phyloP scores from a whole-genome alignment of 2,797 vertebrate genomes.

The Peromyscus aztecus region DNA sequence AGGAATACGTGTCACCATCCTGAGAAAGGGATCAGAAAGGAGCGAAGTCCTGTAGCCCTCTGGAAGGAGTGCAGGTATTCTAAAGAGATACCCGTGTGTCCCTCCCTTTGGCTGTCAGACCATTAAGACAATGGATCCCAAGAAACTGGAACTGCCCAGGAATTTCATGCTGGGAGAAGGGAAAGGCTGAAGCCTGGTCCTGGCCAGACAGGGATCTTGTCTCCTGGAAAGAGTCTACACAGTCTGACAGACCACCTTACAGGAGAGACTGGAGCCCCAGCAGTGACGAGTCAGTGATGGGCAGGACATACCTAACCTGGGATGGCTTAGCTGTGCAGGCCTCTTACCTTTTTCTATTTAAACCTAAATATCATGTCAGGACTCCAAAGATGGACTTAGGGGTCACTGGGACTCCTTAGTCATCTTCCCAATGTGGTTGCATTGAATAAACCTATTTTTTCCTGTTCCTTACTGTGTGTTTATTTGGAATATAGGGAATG shows the following conservation, averaged over 20 bases:
- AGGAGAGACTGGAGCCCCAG: not conserved
- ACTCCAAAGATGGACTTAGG: not conserved
- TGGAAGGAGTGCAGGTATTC: too few species aligned
- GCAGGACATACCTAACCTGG: not conserved
- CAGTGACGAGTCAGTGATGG: not conserved
- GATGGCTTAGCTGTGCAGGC: not conserved
- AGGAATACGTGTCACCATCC: not conserved
- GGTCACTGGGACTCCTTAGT: not conserved
- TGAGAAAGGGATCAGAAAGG: not conserved
- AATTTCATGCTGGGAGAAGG: not conserved
- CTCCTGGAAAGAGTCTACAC: not conserved
- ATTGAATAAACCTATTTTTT: not conserved
- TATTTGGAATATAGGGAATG: not conserved
- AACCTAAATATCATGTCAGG: not conserved
- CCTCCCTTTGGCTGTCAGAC: not conserved
- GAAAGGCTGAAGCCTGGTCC: not conserved
- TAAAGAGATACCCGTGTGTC: not conserved
- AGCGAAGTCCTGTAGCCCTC: fast-evolving
- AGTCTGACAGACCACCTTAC: not conserved
- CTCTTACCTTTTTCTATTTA: not conserved
- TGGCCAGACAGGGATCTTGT: not conserved
- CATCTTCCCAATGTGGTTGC: not conserved
- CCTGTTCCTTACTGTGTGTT: not conserved
- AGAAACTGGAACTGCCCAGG: not conserved
- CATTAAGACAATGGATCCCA: not conserved